Conservation (phyloP, 53 echinoderm and acorn worm genomes). For the Henricia sp. region DNA sequence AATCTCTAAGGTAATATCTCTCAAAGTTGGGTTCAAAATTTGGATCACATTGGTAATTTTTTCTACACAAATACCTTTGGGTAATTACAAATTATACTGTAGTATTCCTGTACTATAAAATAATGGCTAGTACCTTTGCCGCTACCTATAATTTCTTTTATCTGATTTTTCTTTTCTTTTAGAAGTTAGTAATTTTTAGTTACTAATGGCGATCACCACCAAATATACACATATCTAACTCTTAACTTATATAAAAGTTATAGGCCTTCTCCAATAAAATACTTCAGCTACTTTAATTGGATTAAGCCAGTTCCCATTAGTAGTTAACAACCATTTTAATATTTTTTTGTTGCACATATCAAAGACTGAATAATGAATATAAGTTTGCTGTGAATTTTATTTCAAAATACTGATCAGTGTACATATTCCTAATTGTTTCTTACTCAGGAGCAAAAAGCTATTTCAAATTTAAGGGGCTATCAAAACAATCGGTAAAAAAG, state of each 20-base stretch:
- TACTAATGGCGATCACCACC: conserved; percentile 1
- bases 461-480: not conserved
- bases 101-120: not conserved
- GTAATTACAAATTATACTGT: not conserved
- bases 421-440: conserved; percentile 14
- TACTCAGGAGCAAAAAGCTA: not conserved
- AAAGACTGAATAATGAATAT: conserved; percentile 40
- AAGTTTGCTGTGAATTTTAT: conserved; percentile 21
- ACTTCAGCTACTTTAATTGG: conserved; percentile 32
- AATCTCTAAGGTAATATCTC: too few relatives aligned
- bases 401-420: conserved; percentile 12
- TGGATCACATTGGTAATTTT: too few relatives aligned
- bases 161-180: not conserved
- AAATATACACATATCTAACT: conserved; percentile 52
- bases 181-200: not conserved
- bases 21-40: too few relatives aligned
- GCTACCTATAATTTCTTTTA: not conserved
- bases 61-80: not conserved
- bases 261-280: conserved; percentile 17
- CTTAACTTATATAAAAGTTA: conserved; percentile 54
- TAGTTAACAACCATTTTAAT: not conserved
- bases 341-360: conserved; percentile 36
- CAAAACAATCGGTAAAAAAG: conserved; percentile 1
- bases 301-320: conserved; percentile 3
- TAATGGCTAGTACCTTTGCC: not conserved